phyloP scores from a whole-genome alignment of 2,797 vertebrate genomes.

The Meriones psammophilus region DNA sequence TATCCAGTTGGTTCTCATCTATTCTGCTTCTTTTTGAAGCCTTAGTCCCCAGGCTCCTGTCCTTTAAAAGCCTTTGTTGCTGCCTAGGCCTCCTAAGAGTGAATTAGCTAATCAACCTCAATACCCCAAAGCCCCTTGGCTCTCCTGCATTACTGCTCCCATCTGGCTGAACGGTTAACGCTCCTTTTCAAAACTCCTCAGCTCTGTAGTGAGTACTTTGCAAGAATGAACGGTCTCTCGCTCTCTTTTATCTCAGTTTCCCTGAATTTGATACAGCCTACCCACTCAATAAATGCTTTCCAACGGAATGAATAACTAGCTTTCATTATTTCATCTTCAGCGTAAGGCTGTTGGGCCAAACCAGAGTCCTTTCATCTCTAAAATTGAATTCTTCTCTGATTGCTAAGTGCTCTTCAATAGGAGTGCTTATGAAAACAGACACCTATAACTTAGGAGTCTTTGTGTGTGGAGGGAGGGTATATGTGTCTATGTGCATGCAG shows the following conservation, averaged over 20 bases:
- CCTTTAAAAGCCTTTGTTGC: constrained; percentile 9
- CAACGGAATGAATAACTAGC: constrained; percentile 8
- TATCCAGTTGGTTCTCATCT: neutral
- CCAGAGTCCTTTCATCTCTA: neutral
- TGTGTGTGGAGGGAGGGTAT: too few species aligned
- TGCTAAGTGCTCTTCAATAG: neutral
- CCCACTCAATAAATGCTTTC: neutral
- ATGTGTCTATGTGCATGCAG: neutral
- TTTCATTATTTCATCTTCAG: constrained; percentile 52
- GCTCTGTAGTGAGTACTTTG: neutral
- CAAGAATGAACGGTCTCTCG: neutral
- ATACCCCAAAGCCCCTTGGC: neutral
- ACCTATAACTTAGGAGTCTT: neutral
- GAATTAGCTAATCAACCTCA: constrained; percentile 27
- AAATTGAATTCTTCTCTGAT: constrained; percentile 3
- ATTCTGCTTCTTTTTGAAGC: neutral
- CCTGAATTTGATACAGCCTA: constrained; percentile 33
- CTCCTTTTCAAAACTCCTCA: constrained; percentile 51
- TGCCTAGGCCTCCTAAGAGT: neutral
- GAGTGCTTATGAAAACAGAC: constrained; percentile 22
- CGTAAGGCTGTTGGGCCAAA: constrained; percentile 5
- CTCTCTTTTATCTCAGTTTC: constrained; percentile 55
- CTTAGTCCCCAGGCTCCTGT: neutral
- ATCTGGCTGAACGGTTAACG: constrained; percentile 27
- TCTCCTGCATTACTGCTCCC: neutral